phyloP scores from a whole-genome alignment of 2,888 invertebrate species.

The Zaprionus bogoriensis region DNA sequence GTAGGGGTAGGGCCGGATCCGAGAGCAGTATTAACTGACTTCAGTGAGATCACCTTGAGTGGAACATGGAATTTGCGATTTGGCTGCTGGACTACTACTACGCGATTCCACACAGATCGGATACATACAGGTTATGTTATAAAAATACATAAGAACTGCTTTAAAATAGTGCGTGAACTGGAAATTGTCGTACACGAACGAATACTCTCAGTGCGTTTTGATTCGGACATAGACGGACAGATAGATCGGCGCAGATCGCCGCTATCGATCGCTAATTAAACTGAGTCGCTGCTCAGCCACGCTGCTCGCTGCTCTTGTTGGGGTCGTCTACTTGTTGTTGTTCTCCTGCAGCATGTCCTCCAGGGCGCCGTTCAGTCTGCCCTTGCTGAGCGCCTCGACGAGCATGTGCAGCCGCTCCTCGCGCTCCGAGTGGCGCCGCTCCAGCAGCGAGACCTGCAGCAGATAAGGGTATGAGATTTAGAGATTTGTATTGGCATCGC shows the following conservation, averaged over 20 bases:
- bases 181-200: conserved; percentile 7
- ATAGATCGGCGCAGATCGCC: no score
- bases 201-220: no score
- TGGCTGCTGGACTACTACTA: conserved; percentile 33
- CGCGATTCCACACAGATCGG: conserved; percentile 17
- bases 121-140: conserved; percentile 16
- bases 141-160: conserved; percentile 23
- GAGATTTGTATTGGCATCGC: no score
- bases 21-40: no score
- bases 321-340: conserved; percentile 79
- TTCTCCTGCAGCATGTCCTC: conserved; percentile 81
- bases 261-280: neutral
- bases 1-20: no score
- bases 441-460: conserved; percentile 81
- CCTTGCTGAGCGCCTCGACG: conserved; percentile 83
- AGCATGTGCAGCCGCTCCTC: conserved; percentile 83
- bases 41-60: neutral
- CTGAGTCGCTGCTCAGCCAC: neutral
- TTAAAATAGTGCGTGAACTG: conserved; percentile 27
- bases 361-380: conserved; percentile 81
- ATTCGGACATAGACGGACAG: no score
- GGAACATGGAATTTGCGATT: conserved; percentile 18
- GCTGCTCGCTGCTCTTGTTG: neutral
- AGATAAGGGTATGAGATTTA: neutral
- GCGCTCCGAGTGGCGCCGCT: conserved; percentile 82